Base-by-base conservation (phyloP, 2,888 invertebrate genomes). In the Pomacea canaliculata region DNA sequence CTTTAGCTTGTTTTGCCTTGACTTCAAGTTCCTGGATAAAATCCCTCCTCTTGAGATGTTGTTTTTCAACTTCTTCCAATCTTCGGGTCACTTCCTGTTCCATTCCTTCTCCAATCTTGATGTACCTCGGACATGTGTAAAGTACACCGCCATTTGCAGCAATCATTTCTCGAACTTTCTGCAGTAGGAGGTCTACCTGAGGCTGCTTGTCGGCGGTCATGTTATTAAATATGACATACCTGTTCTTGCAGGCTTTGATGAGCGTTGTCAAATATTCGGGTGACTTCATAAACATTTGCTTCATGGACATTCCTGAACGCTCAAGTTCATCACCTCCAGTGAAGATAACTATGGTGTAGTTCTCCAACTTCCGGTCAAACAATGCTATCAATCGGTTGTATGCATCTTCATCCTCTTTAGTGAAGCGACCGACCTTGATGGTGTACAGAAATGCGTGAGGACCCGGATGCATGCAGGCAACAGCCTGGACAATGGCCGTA, bases 391-490 rank as follows among this genome's bases (percentile, higher is more conserved):
- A 51, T 16, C 72, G 66, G 1, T 27, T 65, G 72, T 66, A 73
- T 8, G 66, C 72, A 37, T 49, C 66, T 37, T 73, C 63, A 49
- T 73, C 72, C 65, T 73, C 72, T 51, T 73, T 65, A 18, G 72
- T 73, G 72, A 65, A 73, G 37, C 72, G 72, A 65, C 72, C 66
- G 51, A 73, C 48, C 18, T 48, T 63, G 51, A 73, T 56, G 66
- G 66, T 66, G 72, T 73, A 73, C 19, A 73, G 72, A 19, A 73
- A 51, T 37, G 72, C 72, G 56, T 65, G 65, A 19, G 72, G 72
- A 1, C 72, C 72, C 51, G 72, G 72, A 56, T 73, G 72, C 66
- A 73, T 48, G 66, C 72, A 65, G 66, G 72, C 66, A 27, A 73
- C 72, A 1, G 66, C 23, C 66, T 56, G 63, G 19, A 56, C 66